These are phyloP conservation scores for Ophioninae sp. DNA, from an alignment of 2,888 invertebrate genomes.

Conservation along the genomic window DNA sequence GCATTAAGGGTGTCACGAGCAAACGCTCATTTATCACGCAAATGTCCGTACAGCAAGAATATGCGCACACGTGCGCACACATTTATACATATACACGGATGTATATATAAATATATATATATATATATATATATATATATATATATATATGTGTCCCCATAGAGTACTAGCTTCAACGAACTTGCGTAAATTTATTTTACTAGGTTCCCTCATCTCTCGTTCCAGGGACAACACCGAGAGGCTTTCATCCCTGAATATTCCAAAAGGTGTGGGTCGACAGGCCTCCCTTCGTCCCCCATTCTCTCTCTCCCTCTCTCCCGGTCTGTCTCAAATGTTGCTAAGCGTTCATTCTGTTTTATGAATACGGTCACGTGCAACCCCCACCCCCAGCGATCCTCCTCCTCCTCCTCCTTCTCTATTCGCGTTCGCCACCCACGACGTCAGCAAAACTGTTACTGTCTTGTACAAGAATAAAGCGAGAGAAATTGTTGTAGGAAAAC, in stretches of 20 bases:
- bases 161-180: conserved; percentile 56
- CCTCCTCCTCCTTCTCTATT: neutral
- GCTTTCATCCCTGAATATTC: conserved; percentile 21
- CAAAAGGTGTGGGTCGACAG: conserved; percentile 13
- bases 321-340: conserved; percentile 19
- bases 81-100: neutral
- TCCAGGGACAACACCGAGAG: conserved; percentile 28
- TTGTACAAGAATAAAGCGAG: conserved; percentile 51
- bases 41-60: conserved; percentile 59
- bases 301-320: conserved; percentile 5
- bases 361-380: conserved; percentile 52
- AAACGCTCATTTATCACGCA: conserved; percentile 66
- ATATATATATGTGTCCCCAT: conserved; percentile 12
- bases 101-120: conserved; percentile 22
- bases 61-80: conserved; percentile 27
- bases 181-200: conserved; percentile 60
- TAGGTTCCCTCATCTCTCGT: conserved; percentile 18
- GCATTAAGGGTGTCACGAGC: conserved; percentile 67
- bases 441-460: conserved; percentile 56
- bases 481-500: conserved; percentile 43
- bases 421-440: conserved; percentile 8
- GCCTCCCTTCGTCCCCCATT: neutral
- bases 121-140: neutral
- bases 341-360: conserved; percentile 52
- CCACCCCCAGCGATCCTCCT: too few relatives aligned